Base-by-base conservation (phyloP, 2,113 vertebrate genomes). In the Tyrannus savana region DNA sequence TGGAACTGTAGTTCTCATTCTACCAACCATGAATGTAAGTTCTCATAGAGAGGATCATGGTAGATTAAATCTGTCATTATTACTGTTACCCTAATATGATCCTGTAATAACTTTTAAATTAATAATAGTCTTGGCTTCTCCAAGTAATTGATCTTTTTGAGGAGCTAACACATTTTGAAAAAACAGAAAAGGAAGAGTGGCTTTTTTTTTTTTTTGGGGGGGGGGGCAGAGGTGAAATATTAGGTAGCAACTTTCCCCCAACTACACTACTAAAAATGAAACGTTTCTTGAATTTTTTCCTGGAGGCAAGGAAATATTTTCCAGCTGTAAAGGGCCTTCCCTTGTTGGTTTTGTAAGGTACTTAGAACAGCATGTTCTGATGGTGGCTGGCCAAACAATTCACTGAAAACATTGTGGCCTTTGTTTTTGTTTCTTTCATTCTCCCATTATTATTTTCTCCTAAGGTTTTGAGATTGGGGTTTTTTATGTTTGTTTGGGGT, bases 261-360 rank as follows among this genome's bases (percentile, higher is more conserved):
- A 14, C 53, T 44, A 58, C 30, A 18, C 5, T 21, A 50, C 63
- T 30, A n/a, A 73, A 76, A 60, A 47, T 24, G 12, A 90, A 71
- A 44, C 41, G 4, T 52, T 74, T 67, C 12, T 88, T 68, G n/a
- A 46, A 0, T 6, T 60, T 66, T 73, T 80, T 67, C 18, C 53
- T 42, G 27, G 41, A 91, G 59, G 37, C 68, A 63, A 53, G 37
- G 50, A 88, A 88, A n/a, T 6, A 23, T 78, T 84, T 87, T 95
- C 50, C 8, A 49, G 25, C 56, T 83, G 5, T 47, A 49, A 77
- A 67, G 35, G 17, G 18, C 84, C n/a, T 81, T 87, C 17, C 41
- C n/a, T 24, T 46, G 47, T 52, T 78, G 35, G 5, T 95, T 17
- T 69, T 79, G 76, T 55, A 78, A 75, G 77, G 74, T 91, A 35